These are phyloP conservation scores for Amphiprion clarkii DNA, from an alignment of 2,797 vertebrate genomes.

Conservation along the genomic window DNA sequence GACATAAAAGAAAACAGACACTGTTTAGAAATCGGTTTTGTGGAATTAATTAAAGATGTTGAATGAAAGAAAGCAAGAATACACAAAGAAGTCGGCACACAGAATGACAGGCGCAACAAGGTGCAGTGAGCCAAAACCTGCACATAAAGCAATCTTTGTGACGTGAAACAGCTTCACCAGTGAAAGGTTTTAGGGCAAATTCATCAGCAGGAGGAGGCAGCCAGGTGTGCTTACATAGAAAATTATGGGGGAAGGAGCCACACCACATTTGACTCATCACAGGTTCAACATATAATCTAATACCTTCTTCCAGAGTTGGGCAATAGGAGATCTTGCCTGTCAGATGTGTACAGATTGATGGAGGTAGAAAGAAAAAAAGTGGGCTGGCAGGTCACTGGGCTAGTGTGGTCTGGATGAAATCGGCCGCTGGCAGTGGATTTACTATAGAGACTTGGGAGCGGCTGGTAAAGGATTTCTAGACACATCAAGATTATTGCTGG, in stretches of 20 bases:
- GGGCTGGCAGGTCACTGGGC: background rate
- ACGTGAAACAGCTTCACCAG: conserved; percentile 22
- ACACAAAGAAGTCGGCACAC: background rate
- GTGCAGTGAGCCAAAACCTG: conserved; percentile 10
- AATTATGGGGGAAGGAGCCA: conserved; percentile 22
- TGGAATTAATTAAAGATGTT: background rate
- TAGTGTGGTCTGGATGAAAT: conserved; percentile 2
- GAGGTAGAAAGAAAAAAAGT: background rate
- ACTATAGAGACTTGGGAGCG: background rate
- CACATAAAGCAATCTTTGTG: conserved; percentile 7
- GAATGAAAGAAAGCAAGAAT: conserved; percentile 9
- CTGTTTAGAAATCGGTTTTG: background rate
- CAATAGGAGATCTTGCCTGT: conserved; percentile 12
- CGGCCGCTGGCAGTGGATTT: conserved; percentile 26
- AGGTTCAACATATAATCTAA: conserved; percentile 9
- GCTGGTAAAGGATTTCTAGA: conserved; percentile 9
- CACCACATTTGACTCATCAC: conserved; percentile 44
- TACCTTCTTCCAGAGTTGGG: conserved; percentile 12
- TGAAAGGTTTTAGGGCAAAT: conserved; percentile 26
- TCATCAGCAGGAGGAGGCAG: conserved; percentile 31
- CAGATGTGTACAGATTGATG: conserved; percentile 15
- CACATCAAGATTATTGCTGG: conserved; percentile 36
- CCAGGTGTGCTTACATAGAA: conserved; percentile 41
- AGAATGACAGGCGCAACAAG: conserved; percentile 2
- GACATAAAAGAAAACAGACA: background rate